Evolutionary conservation across 2,888 invertebrate species (phyloP), one percentile per base, ranked within the genome.

Genomic region (Ommatoiulus sabulosus): DNA sequence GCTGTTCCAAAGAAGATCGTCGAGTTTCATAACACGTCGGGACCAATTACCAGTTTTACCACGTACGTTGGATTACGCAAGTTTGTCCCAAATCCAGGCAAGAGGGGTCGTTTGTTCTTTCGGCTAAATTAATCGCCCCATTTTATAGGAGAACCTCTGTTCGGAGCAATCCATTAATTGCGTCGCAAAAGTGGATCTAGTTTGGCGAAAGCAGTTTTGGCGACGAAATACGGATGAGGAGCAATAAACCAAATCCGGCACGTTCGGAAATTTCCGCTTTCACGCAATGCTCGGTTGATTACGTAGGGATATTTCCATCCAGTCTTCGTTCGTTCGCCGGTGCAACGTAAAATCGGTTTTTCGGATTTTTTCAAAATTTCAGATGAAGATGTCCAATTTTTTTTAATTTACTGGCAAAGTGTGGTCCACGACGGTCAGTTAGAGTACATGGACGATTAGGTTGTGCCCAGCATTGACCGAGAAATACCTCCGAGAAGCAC

Each of bases 261-360:
- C 24, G 80, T 80, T 35, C 24, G 80, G 80, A 35, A 80, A 80
- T 80, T 80, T 80, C 80, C 80, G 80, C 80, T 80, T 35, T 80
- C 35, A 35, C 57, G 57, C 80, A 35, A 72, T 5, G 24, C n/a
- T 10, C 20, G 48, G 1, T 24, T 7, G 72, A 72, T 72, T 63
- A 7, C 20, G 20, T 20, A 48, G 80, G 35, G 15, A 80, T 35
- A 35, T 2, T 24, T 72, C 7, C 12, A 0, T 52, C 7, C 3
- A 80, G 10, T 12, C 80, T 35, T 8, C 35, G 3, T 57, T 3
- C n/a, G 57, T 12, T 57, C 8, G 48, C 48, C 7, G 48, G 2
- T 52, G 57, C 3, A 57, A n/a, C n/a, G n/a, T 57, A 4, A 35
- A 35, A 35, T 4, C 15, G 7, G 0, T 10, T 15, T 52, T 52